Base-by-base conservation (phyloP, 2,113 vertebrate genomes). In the Dendropsophus ebraccatus region DNA sequence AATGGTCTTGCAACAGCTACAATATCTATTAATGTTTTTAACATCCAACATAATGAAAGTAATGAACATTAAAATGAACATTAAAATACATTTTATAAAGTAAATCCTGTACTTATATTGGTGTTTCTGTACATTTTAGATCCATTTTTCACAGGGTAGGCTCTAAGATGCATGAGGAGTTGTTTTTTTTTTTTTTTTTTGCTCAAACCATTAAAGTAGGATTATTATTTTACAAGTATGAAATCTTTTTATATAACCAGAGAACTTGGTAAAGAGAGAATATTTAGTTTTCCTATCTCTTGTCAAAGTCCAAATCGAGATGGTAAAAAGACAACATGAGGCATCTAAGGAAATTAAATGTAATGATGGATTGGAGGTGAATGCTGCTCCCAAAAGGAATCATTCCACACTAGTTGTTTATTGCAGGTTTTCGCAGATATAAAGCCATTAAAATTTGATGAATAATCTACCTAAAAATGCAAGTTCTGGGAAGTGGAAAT, bases 401-500 rank as follows among this genome's bases (percentile, higher is more conserved):
- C 77, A 19, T 80, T 35, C 32, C 41, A 41, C 37, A 80, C 30
- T 80, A 60, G 37, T 54, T 60, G 54, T 58, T 60, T 60, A 58
- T 41, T 60, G 32, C 45, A 30, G 56, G 14, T 49, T 70, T 56
- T 82, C 35, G 23, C 45, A 70, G 62, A 70, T 70, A 82, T 50
- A 41, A 19, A 52, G 47, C 47, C 45, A 82, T 82, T 70, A 82
- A 82, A 70, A 21, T 70, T 70, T 82, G 72, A 82, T 82, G 65
- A 70, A 82, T 45, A 69, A 70, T 82, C 81, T 67, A 58, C 45
- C 65, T 70, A 70, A 82, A 67, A 82, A 82, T 82, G 81, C 81
- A 70, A 52, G 30, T 17, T 7, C 62, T 49, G 19, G 21, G 14
- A 82, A 23, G 25, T 35, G 17, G 28, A 45, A 82, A 13, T 82